Conservation (phyloP, 1,140 invertebrate species). For the Temnothorax nylanderi region DNA sequence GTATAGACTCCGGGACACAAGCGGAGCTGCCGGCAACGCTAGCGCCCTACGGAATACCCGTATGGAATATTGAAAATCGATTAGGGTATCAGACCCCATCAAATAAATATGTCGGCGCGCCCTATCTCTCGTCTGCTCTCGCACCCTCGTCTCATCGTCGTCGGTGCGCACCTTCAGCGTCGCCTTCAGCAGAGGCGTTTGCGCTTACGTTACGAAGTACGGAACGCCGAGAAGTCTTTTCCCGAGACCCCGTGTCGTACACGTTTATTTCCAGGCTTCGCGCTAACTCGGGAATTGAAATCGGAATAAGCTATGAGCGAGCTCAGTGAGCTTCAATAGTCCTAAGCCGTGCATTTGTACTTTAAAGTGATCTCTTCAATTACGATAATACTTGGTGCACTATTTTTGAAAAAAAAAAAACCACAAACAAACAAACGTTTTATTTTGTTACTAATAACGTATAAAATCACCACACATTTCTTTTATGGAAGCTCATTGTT, state of each 20-base stretch:
- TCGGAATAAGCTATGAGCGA: not conserved
- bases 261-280: not conserved
- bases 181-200: conserved; percentile 20
- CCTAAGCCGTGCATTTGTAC: not conserved
- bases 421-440: not conserved
- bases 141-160: conserved; percentile 23
- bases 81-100: conserved; percentile 68
- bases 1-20: conserved; percentile 18
- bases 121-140: conserved; percentile 43
- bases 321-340: not conserved
- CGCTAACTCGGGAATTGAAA: conserved; percentile 20
- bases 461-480: not conserved
- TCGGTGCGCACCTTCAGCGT: conserved; percentile 1
- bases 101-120: conserved; percentile 69
- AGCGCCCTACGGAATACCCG: conserved; percentile 23
- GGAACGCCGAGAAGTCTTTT: not conserved
- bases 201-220: not conserved
- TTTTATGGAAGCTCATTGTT: not conserved
- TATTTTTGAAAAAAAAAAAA: not conserved
- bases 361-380: not conserved
- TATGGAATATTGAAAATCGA: conserved; percentile 72
- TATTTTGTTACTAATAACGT: not conserved
- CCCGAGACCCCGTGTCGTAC: not conserved
- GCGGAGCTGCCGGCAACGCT: conserved; percentile 7
- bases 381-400: not conserved